Conservation (phyloP, 2,113 vertebrate species). For the Sylvia atricapilla region DNA sequence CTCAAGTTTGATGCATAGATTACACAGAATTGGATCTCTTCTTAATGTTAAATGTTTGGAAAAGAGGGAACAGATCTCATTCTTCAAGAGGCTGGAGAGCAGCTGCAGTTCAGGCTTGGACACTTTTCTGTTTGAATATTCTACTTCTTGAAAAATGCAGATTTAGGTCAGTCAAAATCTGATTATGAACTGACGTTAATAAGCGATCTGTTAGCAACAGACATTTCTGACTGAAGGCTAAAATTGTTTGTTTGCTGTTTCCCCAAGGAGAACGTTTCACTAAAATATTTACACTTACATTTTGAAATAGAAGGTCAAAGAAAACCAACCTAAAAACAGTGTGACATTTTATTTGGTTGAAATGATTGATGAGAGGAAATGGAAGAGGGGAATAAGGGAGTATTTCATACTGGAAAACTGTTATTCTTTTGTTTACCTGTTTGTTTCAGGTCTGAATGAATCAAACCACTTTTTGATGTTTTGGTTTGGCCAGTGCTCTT, state of each 20-base stretch:
- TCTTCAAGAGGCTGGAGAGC: background rate
- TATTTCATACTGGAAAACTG: background rate
- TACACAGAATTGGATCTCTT: background rate
- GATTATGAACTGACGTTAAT: background rate
- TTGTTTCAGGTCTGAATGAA: slow-evolving; percentile 10
- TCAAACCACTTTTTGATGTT: background rate
- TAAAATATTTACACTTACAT: background rate
- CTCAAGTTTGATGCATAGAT: background rate
- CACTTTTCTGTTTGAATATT: background rate
- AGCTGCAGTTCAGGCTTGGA: background rate
- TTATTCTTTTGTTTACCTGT: background rate
- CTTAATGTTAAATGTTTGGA: background rate
- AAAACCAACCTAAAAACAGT: background rate
- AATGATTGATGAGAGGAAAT: slow-evolving; percentile 3
- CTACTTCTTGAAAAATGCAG: background rate
- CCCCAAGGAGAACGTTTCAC: background rate
- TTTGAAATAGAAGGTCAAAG: slow-evolving; percentile 17
- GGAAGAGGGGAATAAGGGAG: background rate
- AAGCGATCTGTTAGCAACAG: background rate
- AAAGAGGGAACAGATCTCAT: background rate
- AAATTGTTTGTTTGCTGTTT: background rate
- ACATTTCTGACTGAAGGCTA: background rate
- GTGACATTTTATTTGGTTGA: background rate
- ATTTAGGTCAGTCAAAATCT: background rate
- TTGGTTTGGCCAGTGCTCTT: background rate